Conservation (phyloP, 2,888 invertebrate genomes). For the Troilus luridus region DNA sequence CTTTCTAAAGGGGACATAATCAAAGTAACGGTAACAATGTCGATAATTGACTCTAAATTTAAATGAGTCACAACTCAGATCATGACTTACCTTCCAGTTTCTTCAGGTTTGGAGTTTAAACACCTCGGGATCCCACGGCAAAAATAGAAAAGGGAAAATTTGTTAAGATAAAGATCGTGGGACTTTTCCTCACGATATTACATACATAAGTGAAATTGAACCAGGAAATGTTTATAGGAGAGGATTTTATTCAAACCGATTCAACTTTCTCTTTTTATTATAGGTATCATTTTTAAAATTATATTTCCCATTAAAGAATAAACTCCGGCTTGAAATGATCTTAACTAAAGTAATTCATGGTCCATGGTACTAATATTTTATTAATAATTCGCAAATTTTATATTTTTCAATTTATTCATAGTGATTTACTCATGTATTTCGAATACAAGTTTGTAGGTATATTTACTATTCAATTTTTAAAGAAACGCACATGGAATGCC, state of each 20-base stretch:
- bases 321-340: too few relatives aligned
- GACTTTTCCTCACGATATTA: not conserved
- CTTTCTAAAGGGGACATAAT: not conserved
- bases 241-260: not conserved
- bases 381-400: too few relatives aligned
- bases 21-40: not conserved
- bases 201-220: not conserved
- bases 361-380: too few relatives aligned
- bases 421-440: too few relatives aligned
- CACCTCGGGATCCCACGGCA: conserved; percentile 2
- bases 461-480: too few relatives aligned
- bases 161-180: not conserved
- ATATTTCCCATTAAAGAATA: too few relatives aligned
- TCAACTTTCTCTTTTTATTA: not conserved
- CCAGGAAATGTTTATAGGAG: not conserved
- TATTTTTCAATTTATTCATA: too few relatives aligned
- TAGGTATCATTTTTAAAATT: too few relatives aligned
- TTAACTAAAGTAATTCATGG: too few relatives aligned
- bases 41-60: conserved; percentile 2
- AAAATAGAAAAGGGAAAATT: conserved; percentile 9
- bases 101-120: not conserved
- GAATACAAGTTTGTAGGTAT: too few relatives aligned
- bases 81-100: not conserved
- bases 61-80: not conserved
- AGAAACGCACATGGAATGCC: too few relatives aligned